Base-by-base conservation (phyloP, 2,797 vertebrate species). In the Microctenopoma stevenorrisi region DNA sequence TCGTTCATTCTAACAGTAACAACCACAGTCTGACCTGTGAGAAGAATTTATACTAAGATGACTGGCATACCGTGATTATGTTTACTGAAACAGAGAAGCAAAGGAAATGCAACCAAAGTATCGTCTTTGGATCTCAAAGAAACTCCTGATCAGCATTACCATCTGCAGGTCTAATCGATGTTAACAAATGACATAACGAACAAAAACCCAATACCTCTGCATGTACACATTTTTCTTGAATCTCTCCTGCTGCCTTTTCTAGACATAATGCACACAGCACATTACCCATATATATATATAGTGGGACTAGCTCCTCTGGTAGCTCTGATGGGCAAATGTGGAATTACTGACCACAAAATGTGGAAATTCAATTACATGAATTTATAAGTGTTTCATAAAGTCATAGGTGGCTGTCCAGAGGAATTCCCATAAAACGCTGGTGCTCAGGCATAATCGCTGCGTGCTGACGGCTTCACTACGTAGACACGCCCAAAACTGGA, bases 281-380 rank as follows among this genome's bases (percentile, higher is more conserved):
- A 79, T 84, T 54, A 80, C 74, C 67, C 76, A 56, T 84, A 83
- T 70, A 22, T 70, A 22, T 22, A 91, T 88, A 90, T 83, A 82
- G 84, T 73, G 82, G 75, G 78, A 75, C 71, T 75, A 73, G 81
- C 84, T 86, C 73, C 85, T 81, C 73, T 84, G 84, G 88, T 88
- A 76, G 84, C 75, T 85, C 85, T 80, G 74, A 86, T 63, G 87
- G 87, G 88, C 84, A 87, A 92, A 91, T 86, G 87, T 84, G 67
- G 67, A 86, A 85, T 86, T 90, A 86, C 88, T 58, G 75, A 91
- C 91, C 92, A 85, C 90, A 83, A 93, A 92, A 93, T 88, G 88
- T 94, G 93, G 94, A 95, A 95, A 95, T 93, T 93, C 93, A 94
- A 94, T 94, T 93, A 95, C 79, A 92, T 38, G 58, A 87, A 91